Conservation (phyloP, 2,888 invertebrate genomes). For the Vanessa cardui region DNA sequence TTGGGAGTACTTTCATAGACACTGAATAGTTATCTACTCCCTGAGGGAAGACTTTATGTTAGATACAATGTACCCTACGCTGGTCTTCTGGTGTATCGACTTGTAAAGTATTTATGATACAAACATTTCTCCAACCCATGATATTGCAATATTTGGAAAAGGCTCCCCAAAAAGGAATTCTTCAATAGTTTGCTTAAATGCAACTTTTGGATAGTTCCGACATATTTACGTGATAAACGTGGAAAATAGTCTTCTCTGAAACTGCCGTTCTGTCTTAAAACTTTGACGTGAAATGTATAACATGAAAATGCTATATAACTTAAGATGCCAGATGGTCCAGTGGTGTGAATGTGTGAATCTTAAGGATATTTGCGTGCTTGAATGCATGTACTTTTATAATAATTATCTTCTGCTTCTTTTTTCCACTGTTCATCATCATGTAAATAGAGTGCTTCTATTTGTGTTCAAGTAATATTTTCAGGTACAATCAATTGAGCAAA, state of each 20-base stretch:
- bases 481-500: too few species aligned
- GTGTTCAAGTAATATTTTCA: too few species aligned
- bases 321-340: too few species aligned
- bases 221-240: background rate
- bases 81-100: background rate
- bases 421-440: too few species aligned
- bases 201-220: background rate
- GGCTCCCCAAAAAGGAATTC: background rate
- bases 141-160: constrained; percentile 1
- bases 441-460: too few species aligned
- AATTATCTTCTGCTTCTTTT: too few species aligned
- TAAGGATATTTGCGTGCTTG: too few species aligned
- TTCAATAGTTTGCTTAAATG: constrained; percentile 7
- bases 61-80: constrained; percentile 4
- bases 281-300: background rate
- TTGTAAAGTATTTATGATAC: constrained; percentile 11
- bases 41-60: too few species aligned
- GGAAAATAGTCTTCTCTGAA: background rate
- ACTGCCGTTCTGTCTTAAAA: background rate
- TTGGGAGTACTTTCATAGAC: background rate
- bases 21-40: too few species aligned
- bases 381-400: too few species aligned
- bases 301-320: too few species aligned
- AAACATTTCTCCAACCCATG: constrained; percentile 5
- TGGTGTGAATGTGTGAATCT: too few species aligned